Evolutionary conservation across 2,888 invertebrate species (phyloP).

Genomic region (Theretra japonica): DNA sequence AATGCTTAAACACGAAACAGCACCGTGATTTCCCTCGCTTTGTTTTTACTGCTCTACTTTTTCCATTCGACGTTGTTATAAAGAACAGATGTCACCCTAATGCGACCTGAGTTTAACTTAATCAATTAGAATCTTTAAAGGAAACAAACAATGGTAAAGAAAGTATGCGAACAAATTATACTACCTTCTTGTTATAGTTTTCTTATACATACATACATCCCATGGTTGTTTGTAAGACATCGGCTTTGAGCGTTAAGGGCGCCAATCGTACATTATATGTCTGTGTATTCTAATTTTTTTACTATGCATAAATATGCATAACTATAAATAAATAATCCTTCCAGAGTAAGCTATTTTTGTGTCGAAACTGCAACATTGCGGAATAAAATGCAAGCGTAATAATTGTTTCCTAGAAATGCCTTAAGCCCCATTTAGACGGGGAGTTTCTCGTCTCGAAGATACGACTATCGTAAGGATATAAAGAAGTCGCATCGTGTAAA

Average conservation of each 20-base stretch:
- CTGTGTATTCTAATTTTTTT: too few species aligned
- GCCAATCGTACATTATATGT: too few species aligned
- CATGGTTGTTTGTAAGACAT: background rate
- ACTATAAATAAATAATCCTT: background rate
- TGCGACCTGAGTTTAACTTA: background rate
- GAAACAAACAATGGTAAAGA: background rate
- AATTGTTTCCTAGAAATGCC: background rate
- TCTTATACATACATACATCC: too few species aligned
- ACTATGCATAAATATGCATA: background rate
- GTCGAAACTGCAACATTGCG: background rate
- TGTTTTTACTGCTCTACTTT: background rate
- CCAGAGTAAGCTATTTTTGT: background rate
- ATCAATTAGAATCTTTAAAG: background rate
- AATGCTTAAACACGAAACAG: background rate
- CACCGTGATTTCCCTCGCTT: background rate
- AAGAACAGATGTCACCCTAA: background rate
- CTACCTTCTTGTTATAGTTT: too few species aligned
- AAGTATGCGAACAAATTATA: background rate
- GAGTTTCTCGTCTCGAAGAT: too few species aligned
- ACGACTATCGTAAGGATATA: too few species aligned
- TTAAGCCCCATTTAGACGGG: too few species aligned
- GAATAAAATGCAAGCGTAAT: background rate
- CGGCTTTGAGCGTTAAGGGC: background rate
- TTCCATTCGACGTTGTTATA: background rate
- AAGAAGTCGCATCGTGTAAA: too few species aligned